Evolutionary conservation across 2,797 vertebrate species (phyloP).

Genomic region (Apogon talboti): DNA sequence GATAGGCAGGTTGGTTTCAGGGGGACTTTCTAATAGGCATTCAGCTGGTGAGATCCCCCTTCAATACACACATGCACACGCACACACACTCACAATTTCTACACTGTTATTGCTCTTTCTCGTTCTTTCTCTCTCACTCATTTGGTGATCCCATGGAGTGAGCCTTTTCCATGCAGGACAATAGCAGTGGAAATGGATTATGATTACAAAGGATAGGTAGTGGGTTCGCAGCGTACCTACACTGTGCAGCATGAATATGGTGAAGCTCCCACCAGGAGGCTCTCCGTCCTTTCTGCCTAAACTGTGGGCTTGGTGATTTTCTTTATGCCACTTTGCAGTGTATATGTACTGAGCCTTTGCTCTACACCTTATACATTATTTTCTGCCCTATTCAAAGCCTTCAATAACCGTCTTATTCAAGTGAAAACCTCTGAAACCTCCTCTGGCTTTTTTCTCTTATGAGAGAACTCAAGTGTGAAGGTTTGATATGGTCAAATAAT

Average conservation of each 20-base stretch:
- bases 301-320: constrained; percentile 50
- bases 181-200: constrained; percentile 82
- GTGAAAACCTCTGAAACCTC: constrained; percentile 49
- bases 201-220: constrained; percentile 75
- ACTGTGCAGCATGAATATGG: constrained; percentile 63
- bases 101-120: constrained; percentile 52
- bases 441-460: constrained; percentile 58
- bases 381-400: constrained; percentile 37
- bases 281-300: constrained; percentile 53
- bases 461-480: constrained; percentile 70
- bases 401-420: constrained; percentile 29
- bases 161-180: constrained; percentile 75
- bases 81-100: constrained; percentile 37
- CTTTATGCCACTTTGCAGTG: constrained; percentile 28
- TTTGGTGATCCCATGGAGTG: constrained; percentile 74
- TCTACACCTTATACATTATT: constrained; percentile 31
- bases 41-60: constrained; percentile 55
- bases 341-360: neutral
- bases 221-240: constrained; percentile 55
- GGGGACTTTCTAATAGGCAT: constrained; percentile 70
- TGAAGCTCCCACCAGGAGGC: constrained; percentile 46
- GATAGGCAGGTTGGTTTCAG: constrained; percentile 67
- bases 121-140: constrained; percentile 58
- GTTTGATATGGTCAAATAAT: constrained; percentile 74
- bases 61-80: constrained; percentile 22